A percentile compares a stretch with the other conserved stretches of the same genome.
phyloP scores from a whole-genome alignment of 2,113 vertebrate genomes.

The Coptodon bakossiorum region DNA sequence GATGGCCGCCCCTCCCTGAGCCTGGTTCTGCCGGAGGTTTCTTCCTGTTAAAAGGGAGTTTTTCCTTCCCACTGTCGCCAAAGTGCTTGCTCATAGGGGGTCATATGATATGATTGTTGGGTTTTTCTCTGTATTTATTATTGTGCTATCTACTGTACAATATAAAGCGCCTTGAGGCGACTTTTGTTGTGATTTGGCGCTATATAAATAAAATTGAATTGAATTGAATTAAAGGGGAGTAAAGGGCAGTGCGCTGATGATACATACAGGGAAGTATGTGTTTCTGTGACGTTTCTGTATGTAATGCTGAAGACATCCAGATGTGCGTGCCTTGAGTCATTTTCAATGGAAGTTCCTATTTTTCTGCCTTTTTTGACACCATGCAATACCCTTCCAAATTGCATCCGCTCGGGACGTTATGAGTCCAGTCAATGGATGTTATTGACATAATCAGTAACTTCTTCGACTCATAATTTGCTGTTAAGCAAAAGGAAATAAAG shows the following conservation, averaged over 20 bases:
- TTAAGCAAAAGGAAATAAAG: not conserved
- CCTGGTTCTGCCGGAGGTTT: too few relatives aligned
- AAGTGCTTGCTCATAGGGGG: too few relatives aligned
- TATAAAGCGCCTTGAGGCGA: too few relatives aligned
- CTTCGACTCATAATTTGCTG: fast-evolving
- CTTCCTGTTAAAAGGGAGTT: too few relatives aligned
- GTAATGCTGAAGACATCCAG: not conserved
- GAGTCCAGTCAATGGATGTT: not conserved
- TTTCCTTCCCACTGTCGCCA: too few relatives aligned
- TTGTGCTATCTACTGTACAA: too few relatives aligned
- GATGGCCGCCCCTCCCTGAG: too few relatives aligned
- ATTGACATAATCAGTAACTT: not conserved
- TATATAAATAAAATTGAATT: too few relatives aligned
- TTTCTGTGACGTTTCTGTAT: not conserved
- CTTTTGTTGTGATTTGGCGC: too few relatives aligned
- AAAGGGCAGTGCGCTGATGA: not conserved
- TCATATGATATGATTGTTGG: too few relatives aligned
- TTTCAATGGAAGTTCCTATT: not conserved
- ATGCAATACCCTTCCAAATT: not conserved
- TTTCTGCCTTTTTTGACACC: not conserved
- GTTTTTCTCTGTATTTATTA: too few relatives aligned
- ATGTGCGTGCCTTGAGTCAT: not conserved
- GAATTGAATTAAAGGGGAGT: not conserved
- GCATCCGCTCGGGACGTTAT: fast-evolving
- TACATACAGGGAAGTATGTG: not conserved